phyloP scores from a whole-genome alignment of 1,140 invertebrate species.

The Aleiodes sp. region DNA sequence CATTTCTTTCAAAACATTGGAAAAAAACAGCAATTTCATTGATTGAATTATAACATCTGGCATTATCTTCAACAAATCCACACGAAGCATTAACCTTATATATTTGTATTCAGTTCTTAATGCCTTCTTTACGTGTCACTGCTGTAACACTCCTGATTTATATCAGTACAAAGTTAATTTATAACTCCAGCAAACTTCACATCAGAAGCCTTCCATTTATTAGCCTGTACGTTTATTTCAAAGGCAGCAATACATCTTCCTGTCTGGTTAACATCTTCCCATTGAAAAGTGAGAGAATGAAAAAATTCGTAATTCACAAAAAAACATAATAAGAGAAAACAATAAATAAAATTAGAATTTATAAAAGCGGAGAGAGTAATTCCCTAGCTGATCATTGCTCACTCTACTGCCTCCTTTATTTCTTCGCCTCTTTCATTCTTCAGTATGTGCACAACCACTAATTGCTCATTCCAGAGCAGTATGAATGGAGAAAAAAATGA shows the following conservation, averaged over 20 bases:
- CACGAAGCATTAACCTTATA: background rate
- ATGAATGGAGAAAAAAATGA: constrained; percentile 28
- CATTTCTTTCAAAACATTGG: too few species aligned
- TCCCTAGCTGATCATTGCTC: constrained; percentile 3
- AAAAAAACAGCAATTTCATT: too few species aligned
- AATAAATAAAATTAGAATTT: background rate
- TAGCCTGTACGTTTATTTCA: constrained; percentile 15
- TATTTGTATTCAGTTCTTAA: constrained; percentile 31
- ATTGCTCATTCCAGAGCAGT: constrained; percentile 34
- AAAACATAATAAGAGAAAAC: background rate
- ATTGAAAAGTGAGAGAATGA: background rate
- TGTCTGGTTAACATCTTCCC: constrained; percentile 7
- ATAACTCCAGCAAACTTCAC: constrained; percentile 36
- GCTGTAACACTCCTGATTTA: constrained; percentile 38
- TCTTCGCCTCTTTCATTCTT: constrained; percentile 3
- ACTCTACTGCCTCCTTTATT: background rate
- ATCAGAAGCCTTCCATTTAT: constrained; percentile 21
- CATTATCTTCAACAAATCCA: background rate
- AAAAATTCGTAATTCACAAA: background rate
- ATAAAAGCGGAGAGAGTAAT: constrained; percentile 9
- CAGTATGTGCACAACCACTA: constrained; percentile 28
- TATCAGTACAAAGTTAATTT: constrained; percentile 44
- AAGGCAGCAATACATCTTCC: constrained; percentile 18
- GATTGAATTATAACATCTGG: background rate
- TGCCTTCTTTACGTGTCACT: constrained; percentile 40